phyloP scores from a whole-genome alignment of 2,888 invertebrate genomes.

The Scotopteryx bipunctaria region DNA sequence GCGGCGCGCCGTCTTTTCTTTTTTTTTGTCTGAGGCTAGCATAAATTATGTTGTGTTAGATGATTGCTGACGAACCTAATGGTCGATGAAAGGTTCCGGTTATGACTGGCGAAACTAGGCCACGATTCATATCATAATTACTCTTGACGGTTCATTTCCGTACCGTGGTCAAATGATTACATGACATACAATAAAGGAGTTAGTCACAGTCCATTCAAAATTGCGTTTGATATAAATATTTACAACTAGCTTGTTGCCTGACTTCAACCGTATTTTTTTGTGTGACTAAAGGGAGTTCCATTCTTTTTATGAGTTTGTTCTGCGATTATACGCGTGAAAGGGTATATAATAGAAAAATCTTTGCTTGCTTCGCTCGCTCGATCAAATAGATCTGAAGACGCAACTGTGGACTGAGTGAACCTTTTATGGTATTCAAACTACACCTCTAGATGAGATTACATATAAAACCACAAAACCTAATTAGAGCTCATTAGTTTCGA shows the following conservation, averaged over 20 bases:
- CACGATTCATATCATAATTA: constrained; percentile 6
- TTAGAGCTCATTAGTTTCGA: constrained; percentile 37
- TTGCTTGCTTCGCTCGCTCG: constrained; percentile 3
- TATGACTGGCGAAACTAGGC: constrained; percentile 4
- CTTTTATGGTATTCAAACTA: constrained; percentile 4
- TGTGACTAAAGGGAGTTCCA: no score
- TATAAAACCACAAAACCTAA: constrained; percentile 6
- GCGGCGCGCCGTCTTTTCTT: no score
- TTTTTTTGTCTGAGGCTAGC: no score
- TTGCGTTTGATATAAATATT: no score
- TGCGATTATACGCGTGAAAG: no score
- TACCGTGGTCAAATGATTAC: constrained; percentile 8
- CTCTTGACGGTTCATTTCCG: not conserved
- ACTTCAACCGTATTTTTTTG: no score
- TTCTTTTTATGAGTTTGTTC: no score
- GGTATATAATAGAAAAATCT: no score
- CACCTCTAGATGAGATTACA: constrained; percentile 7
- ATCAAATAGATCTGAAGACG: not conserved
- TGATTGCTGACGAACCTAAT: constrained; percentile 4
- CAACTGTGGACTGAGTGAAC: not conserved
- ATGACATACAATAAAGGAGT: no score
- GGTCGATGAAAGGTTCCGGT: constrained; percentile 17
- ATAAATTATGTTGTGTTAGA: not conserved
- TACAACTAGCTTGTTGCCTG: no score
- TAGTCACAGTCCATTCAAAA: not conserved